phyloP scores from a whole-genome alignment of 1,140 invertebrate genomes.

The Saccostrea cuccullata region DNA sequence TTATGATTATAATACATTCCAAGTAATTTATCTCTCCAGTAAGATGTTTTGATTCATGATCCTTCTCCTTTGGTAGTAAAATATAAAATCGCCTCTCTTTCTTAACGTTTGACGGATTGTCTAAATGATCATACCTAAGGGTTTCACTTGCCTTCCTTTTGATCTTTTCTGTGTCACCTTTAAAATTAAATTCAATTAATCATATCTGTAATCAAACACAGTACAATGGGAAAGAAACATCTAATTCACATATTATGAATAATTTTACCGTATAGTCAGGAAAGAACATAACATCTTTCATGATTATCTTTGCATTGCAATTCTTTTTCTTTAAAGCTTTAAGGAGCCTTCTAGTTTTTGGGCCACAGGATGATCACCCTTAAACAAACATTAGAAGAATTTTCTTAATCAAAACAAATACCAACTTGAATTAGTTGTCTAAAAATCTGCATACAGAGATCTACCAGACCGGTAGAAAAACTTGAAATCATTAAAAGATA shows the following conservation, averaged over 20 bases:
- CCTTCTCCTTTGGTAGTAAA: background rate
- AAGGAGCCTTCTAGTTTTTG: too few species aligned
- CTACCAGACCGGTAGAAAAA: too few species aligned
- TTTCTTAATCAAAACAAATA: too few species aligned
- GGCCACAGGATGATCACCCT: too few species aligned
- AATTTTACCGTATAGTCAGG: conserved; percentile 21
- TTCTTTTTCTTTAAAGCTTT: background rate
- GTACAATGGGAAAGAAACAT: background rate
- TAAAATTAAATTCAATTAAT: background rate
- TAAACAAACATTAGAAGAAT: too few species aligned
- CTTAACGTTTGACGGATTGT: background rate
- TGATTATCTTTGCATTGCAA: background rate
- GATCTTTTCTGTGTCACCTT: background rate
- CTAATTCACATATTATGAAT: background rate
- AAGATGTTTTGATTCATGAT: conserved; percentile 30
- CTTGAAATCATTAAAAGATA: too few species aligned
- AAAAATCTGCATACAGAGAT: too few species aligned
- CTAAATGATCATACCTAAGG: background rate
- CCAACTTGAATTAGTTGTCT: too few species aligned
- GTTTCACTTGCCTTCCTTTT: background rate
- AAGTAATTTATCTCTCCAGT: background rate
- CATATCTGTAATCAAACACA: too few species aligned
- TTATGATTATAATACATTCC: too few species aligned
- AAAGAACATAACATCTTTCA: conserved; percentile 25
- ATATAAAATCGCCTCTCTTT: conserved; percentile 28